phyloP scores from a whole-genome alignment of 2,888 invertebrate genomes.

The Sarcophaga variegata region DNA sequence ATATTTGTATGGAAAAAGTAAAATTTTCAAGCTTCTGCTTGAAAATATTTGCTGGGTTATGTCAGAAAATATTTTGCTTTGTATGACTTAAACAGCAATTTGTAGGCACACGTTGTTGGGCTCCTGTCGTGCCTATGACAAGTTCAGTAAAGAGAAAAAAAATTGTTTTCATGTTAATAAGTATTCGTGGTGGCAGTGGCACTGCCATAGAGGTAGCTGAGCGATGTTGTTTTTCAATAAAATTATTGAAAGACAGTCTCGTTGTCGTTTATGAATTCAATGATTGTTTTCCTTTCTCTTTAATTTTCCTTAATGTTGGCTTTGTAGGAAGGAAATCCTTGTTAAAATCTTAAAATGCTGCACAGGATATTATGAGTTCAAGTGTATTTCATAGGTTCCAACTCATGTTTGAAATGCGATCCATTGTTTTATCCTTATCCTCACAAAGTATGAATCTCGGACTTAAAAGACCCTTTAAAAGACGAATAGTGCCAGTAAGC shows the following conservation, averaged over 20 bases:
- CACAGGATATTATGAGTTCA: too few relatives aligned
- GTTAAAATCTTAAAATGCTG: background rate
- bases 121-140: too few relatives aligned
- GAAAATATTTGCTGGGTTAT: background rate
- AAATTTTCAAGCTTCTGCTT: background rate
- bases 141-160: background rate
- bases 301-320: too few relatives aligned
- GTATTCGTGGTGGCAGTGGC: background rate
- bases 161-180: slow-evolving; percentile 30
- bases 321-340: slow-evolving; percentile 6
- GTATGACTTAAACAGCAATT: slow-evolving; percentile 11
- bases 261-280: slow-evolving; percentile 14
- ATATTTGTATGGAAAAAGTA: too few relatives aligned
- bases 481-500: too few relatives aligned
- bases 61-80: background rate
- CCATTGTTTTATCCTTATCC: too few relatives aligned
- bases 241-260: slow-evolving; percentile 10
- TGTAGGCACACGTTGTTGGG: background rate
- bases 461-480: too few relatives aligned
- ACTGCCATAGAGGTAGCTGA: background rate
- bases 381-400: too few relatives aligned
- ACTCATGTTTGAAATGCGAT: too few relatives aligned
- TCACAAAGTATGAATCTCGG: too few relatives aligned
- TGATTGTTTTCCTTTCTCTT: slow-evolving; percentile 2
- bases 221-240: background rate